Base-by-base conservation (phyloP, 2,797 vertebrate genomes). In the Octomys mimax region DNA sequence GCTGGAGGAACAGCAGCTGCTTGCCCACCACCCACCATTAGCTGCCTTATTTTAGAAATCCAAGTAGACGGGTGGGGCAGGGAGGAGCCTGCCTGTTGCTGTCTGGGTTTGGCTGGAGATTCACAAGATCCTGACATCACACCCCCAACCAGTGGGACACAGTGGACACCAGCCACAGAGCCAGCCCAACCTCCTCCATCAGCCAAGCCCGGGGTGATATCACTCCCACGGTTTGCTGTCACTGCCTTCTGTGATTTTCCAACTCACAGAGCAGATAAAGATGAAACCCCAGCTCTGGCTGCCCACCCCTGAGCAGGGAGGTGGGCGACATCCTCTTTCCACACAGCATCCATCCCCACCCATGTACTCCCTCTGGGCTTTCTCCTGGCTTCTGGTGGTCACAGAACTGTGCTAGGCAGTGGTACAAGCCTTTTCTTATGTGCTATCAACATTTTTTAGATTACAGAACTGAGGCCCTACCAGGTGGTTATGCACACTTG, bases 181-280 rank as follows among this genome's bases (percentile, higher is more conserved):
- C 33, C 42, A 2, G 18, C 0, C 52, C 39, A 0, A 0, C 71
- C 39, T 61, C 33, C 42, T n/a, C 83, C 42, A 3, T 4, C 77
- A 54, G 24, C 78, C 21, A 6, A 75, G 42, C 31, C 3, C 2
- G 1, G 77, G 70, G 75, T 33, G 31, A 10, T 3, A 13, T 49
- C 33, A 19, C 21, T 61, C 59, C 21, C 22, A 59, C 52, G 49
- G 24, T 8, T 1, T 0, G 18, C 62, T 22, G 3, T 12, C 46
- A 6, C 80, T 92, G 87, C 91, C 57, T 80, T 73, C 89, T 87
- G 64, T 14, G 42, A 77, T 90, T 82, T 66, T 39, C 75, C 36
- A 46, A 0, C 49, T 66, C 71, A 42, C 14, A 13, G 49, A 61
- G 61, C 31, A 0, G 0, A 59, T 66, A 9, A 54, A 0, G 0